Percentiles rank a stretch among this genome's conserved stretches.
Evolutionary conservation across 92 coral and sea anemone species (phyloP).

Genomic region (Zoanthus sansibaricus): DNA sequence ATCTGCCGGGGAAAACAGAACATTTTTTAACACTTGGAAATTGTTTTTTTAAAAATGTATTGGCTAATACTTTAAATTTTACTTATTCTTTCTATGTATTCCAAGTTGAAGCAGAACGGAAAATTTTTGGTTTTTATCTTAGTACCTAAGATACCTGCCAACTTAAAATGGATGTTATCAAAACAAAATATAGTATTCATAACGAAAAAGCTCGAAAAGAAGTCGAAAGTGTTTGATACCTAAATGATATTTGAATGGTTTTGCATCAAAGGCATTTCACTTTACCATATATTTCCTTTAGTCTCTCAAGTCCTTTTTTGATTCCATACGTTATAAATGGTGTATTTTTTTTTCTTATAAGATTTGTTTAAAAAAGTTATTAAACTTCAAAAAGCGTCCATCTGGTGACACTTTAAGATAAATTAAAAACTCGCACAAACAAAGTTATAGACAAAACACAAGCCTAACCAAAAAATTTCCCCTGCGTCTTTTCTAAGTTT

Average conservation of each 20-base stretch:
- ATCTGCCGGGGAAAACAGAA: too few species aligned
- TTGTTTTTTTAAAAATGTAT: too few species aligned
- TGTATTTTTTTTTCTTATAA: background rate
- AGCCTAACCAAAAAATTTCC: constrained; percentile 3
- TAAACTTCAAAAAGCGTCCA: constrained; percentile 39
- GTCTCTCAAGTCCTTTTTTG: too few species aligned
- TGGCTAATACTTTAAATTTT: too few species aligned
- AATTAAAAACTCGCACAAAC: background rate
- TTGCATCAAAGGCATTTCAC: too few species aligned
- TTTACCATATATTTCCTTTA: too few species aligned
- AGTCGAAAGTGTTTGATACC: background rate
- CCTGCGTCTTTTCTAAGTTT: background rate
- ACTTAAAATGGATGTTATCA: background rate
- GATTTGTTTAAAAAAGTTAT: constrained; percentile 7
- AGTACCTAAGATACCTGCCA: background rate
- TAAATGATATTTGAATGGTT: too few species aligned
- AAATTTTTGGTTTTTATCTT: background rate
- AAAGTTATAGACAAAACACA: background rate
- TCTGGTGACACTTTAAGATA: constrained; percentile 13
- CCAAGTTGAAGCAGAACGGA: background rate
- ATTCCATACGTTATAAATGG: background rate
- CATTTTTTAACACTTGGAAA: too few species aligned
- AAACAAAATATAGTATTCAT: background rate
- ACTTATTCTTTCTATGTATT: too few species aligned
- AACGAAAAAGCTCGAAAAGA: background rate